Conservation (phyloP, 2,113 vertebrate species). For the Acanthochromis polyacanthus region DNA sequence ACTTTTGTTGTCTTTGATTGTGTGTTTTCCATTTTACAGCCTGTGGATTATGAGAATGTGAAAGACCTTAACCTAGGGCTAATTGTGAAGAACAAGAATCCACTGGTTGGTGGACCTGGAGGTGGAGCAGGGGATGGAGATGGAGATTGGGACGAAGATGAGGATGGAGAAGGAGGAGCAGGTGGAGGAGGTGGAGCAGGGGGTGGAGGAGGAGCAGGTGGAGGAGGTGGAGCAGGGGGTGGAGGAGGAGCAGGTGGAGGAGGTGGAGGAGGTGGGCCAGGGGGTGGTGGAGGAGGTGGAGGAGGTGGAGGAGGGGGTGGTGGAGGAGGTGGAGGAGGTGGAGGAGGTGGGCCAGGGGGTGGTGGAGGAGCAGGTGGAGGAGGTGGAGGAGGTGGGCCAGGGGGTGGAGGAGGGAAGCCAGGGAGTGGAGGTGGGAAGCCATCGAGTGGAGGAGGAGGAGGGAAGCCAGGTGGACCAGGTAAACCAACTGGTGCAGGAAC, state of each 20-base stretch:
- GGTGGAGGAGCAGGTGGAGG: background rate
- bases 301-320: too few species aligned
- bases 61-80: constrained; percentile 85
- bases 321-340: background rate
- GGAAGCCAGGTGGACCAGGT: too few species aligned
- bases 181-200: constrained; percentile 30
- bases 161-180: accelerated
- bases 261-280: too few species aligned
- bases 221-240: accelerated
- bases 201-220: background rate
- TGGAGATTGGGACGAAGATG: accelerated
- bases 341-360: background rate
- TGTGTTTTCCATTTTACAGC: constrained; percentile 72
- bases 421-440: background rate
- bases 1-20: too few species aligned
- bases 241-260: accelerated
- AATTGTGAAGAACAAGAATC: constrained; percentile 83
- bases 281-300: too few species aligned
- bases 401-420: background rate
- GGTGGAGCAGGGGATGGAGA: background rate
- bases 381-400: background rate
- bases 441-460: too few species aligned
- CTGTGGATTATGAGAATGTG: constrained; percentile 90
- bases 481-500: too few species aligned
- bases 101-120: background rate